Evolutionary conservation across 2,113 vertebrate species (phyloP), one percentile per base, ranked within the genome.

Genomic region (Neolamprologus tretocephalus): DNA sequence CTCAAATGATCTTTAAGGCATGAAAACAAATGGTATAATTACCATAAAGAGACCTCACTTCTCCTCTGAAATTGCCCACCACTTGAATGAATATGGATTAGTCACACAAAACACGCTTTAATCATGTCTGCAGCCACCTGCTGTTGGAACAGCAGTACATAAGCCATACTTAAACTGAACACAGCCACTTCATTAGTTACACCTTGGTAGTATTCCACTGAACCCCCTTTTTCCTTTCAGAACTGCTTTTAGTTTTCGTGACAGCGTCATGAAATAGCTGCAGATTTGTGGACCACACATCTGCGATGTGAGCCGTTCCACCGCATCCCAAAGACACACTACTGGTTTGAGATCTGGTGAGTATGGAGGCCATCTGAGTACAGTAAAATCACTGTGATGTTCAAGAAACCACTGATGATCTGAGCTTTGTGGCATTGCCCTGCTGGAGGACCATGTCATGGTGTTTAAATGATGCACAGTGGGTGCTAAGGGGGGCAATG

Each of bases 101-200:
- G 37, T 10, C 23, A 51, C 31, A 90, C 55, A 53, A 84, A 83
- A 8, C 17, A 66, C 49, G 45, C 4, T 45, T 47, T 33, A 58
- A 19, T 42, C 4, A 3, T 71, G 37, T 55, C 75, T 87, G 57
- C 75, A 86, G 80, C 73, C 42, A 17, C 37, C 82, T 89, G 86
- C 55, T 86, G 80, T 82, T 66, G 47, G 14, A 66, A 16, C 45
- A 57, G 47, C n/a, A 37, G 58, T 61, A 45, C 26, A 13, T 14
- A 42, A 19, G 61, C 47, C 47, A 53, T 35, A 54, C 7, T 23
- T 80, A 55, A 14, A 78, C 6, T 8, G 23, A 49, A 16, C 4
- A 19, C 5, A 71, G 3, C 42, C 23, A 49, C 71, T 49, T 78
- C 42, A 19, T 78, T 49, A 78, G 71, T 49, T 49, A 78, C 42